Base-by-base conservation (phyloP, 1,140 invertebrate species). In the Metopolophium dirhodum region DNA sequence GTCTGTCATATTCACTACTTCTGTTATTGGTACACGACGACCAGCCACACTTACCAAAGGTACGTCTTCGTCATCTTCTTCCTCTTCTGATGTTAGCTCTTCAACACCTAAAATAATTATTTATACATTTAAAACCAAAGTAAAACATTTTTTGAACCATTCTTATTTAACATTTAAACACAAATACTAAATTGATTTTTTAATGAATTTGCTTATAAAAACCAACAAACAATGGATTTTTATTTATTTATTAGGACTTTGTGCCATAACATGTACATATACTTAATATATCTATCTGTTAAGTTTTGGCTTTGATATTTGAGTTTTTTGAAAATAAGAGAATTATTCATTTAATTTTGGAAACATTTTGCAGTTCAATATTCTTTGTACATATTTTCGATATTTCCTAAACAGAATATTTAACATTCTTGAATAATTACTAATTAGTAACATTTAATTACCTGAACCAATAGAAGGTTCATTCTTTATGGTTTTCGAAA, bases 31-130 rank as follows among this genome's bases (percentile, higher is more conserved):
- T 94, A 99, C 97, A 35, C 96, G 96, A 95, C 96, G 96, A 85
- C 97, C 97, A 89, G 97, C 98, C 30, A 99, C 98, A 94, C 96
- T 96, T 6, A 99, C 97, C 11, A 97, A 97, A 14, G 98, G 97
- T n/a, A 97, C 96, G 94, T 96, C 96, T 94, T 98, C 98, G 89
- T 98, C 98, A 37, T 98, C 98, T 23, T 96, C 96, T 30, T 96
- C 96, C 30, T 96, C 96, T 91, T 98, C 98, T 95, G 97, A 97
- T 61, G 96, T 96, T 94, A 97, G 97, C 94, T 97, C 96, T 95
- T 97, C 97, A 94, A 96, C 97, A 96, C 95, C 82, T 96, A 96
- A 94, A 94, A 91, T 49, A 90, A 41, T 83, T 89, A 82, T 93
- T 93, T 35, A 68, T 45, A 11, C 0, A 26, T 85, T 85, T 41